Evolutionary conservation across 2,888 invertebrate genomes (phyloP), one percentile per base, ranked within the genome.

Genomic region (Parasteatoda lunata): DNA sequence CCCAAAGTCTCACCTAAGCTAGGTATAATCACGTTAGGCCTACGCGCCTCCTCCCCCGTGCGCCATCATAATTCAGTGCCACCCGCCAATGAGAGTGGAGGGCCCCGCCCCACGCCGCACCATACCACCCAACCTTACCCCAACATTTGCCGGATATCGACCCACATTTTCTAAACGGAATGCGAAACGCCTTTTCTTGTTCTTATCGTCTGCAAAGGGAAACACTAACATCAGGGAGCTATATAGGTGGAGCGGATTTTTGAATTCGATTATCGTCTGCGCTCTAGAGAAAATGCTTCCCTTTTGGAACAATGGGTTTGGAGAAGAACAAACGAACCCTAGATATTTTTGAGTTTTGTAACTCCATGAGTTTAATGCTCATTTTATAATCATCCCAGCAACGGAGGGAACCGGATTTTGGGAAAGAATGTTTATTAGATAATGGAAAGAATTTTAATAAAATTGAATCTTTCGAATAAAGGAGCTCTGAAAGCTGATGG

Each of bases 11-110:
- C 88, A 81, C 88, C 84, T 88, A 88, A 88, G 88, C 88, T 88
- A 79, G 88, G 81, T 88, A 88, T 88, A 88, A 88, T 88, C 88
- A 88, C 88, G 84, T 84, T 84, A 88, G 88, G 84, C 84, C 88
- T 81, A 88, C 81, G 81, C 79, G 71, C 75, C 79, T 79, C 79
- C 80, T 52, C 70, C 71, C 78, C 75, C 52, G 66, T 64, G 49
- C 72, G 71, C 76, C 72, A 54, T 88, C 88, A 88, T 88, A 88
- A 88, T 88, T 88, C 88, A 88, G 88, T 71, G 79, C 79, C 75
- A 73, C 69, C 77, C 82, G 76, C 72, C 88, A 79, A 86, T 80
- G 65, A 71, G 77, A 79, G 69, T 68, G 72, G 54, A 51, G 65
- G 68, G 82, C 86, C 77, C 86, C 86, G 87, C 78, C 87, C 77